Evolutionary conservation across 1,140 invertebrate species (phyloP).

Genomic region (Anastrepha ludens): DNA sequence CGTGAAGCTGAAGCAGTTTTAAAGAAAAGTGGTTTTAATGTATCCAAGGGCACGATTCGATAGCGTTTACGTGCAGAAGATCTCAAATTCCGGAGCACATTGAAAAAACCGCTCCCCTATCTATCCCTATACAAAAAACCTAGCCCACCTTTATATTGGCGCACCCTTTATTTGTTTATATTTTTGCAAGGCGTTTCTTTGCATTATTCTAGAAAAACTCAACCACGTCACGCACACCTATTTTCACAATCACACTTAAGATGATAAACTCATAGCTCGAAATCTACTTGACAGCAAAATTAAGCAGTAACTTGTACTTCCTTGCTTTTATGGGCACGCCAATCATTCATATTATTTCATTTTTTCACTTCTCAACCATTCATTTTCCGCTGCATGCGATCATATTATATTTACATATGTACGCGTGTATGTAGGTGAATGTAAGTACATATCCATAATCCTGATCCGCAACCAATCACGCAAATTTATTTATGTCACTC

Average conservation of each 20-base stretch:
- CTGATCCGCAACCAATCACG: conserved; percentile 43
- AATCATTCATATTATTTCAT: conserved; percentile 51
- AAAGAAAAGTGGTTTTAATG: no score
- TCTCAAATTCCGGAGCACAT: no score
- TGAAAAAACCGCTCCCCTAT: no score
- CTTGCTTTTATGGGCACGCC: conserved; percentile 22
- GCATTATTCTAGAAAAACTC: background rate
- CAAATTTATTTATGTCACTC: conserved; percentile 36
- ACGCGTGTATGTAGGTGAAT: background rate
- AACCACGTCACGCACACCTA: background rate
- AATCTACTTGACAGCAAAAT: conserved; percentile 41
- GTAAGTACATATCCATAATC: background rate
- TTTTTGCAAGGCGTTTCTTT: no score
- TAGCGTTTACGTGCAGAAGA: no score
- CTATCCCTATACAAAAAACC: no score
- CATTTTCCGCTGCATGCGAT: conserved; percentile 11
- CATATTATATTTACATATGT: background rate
- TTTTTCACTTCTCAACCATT: conserved; percentile 23
- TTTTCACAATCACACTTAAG: background rate
- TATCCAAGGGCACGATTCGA: no score
- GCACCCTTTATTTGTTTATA: no score
- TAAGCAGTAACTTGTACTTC: conserved; percentile 20
- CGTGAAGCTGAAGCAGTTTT: no score
- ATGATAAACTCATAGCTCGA: background rate
- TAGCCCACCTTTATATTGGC: no score